Conservation (phyloP, 2,888 invertebrate genomes). For the Cheilosia urbana region DNA sequence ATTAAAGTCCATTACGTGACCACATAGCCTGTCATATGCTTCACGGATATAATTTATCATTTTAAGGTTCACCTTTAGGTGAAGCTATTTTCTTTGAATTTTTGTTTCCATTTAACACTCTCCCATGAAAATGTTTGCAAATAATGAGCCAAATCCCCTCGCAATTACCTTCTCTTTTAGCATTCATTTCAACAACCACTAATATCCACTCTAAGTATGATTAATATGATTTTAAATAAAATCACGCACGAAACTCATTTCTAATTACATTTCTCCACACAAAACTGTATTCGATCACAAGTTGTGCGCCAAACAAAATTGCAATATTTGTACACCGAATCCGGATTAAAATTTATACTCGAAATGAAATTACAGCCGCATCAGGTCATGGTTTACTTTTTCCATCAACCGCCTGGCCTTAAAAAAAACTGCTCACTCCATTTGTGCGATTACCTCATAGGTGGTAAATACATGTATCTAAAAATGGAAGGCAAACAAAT, state of each 20-base stretch:
- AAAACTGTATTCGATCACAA: slow-evolving; percentile 16
- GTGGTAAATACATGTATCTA: slow-evolving; percentile 28
- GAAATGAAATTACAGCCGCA: slow-evolving; percentile 14
- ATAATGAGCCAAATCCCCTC: too few species aligned
- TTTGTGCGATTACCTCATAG: slow-evolving; percentile 63
- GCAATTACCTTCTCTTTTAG: too few species aligned
- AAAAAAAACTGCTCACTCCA: slow-evolving; percentile 26
- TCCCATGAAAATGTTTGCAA: too few species aligned
- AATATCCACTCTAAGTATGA: slow-evolving; percentile 34
- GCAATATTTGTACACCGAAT: slow-evolving; percentile 40
- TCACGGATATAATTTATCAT: too few species aligned
- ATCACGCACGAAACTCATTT: slow-evolving; percentile 42
- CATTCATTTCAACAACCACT: background rate
- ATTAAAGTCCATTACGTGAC: too few species aligned
- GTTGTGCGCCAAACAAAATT: background rate
- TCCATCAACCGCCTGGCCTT: slow-evolving; percentile 33
- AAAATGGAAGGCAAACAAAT: slow-evolving; percentile 49
- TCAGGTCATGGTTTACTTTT: slow-evolving; percentile 63
- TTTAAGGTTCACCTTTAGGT: too few species aligned
- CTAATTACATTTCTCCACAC: slow-evolving; percentile 54
- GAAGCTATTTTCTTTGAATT: too few species aligned
- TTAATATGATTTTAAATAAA: slow-evolving; percentile 37
- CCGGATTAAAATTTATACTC: slow-evolving; percentile 37
- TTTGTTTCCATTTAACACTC: too few species aligned
- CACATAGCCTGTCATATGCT: too few species aligned